Evolutionary conservation across 2,888 invertebrate genomes (phyloP).

Genomic region (Tinea trinotella): DNA sequence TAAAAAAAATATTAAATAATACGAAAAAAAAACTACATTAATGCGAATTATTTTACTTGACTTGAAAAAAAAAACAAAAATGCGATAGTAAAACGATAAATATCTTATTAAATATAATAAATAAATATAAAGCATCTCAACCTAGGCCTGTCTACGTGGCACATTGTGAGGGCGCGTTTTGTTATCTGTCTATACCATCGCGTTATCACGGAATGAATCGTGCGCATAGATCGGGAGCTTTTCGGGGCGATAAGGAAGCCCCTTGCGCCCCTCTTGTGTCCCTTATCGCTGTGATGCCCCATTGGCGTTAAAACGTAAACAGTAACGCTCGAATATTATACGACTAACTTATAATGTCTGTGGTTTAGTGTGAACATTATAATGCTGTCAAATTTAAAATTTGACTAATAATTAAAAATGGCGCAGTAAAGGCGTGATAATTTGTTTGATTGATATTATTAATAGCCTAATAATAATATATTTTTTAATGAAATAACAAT

Average conservation of each 20-base stretch:
- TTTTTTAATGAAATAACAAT: too few relatives aligned
- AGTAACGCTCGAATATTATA: background rate
- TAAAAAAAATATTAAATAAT: too few relatives aligned
- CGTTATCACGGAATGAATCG: conserved; percentile 32
- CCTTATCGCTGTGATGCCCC: conserved; percentile 1
- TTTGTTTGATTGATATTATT: too few relatives aligned
- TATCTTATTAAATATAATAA: background rate
- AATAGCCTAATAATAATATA: too few relatives aligned
- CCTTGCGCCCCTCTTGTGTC: conserved; percentile 23
- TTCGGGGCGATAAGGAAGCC: conserved; percentile 47
- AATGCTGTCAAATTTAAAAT: background rate
- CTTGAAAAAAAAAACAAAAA: too few relatives aligned
- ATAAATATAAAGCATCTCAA: background rate
- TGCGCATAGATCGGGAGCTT: conserved; percentile 40
- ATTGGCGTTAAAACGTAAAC: conserved; percentile 9
- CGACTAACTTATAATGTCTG: background rate
- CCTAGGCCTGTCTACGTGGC: background rate
- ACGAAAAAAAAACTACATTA: too few relatives aligned
- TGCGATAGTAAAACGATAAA: too few relatives aligned
- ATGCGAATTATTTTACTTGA: too few relatives aligned
- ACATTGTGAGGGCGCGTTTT: conserved; percentile 21
- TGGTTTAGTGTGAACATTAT: too few relatives aligned
- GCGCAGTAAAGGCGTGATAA: too few relatives aligned
- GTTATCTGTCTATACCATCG: conserved; percentile 21
- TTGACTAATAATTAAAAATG: too few relatives aligned